These are phyloP conservation scores for Pristis pectinata DNA, from an alignment of 2,797 vertebrate species.

Conservation along the genomic window DNA sequence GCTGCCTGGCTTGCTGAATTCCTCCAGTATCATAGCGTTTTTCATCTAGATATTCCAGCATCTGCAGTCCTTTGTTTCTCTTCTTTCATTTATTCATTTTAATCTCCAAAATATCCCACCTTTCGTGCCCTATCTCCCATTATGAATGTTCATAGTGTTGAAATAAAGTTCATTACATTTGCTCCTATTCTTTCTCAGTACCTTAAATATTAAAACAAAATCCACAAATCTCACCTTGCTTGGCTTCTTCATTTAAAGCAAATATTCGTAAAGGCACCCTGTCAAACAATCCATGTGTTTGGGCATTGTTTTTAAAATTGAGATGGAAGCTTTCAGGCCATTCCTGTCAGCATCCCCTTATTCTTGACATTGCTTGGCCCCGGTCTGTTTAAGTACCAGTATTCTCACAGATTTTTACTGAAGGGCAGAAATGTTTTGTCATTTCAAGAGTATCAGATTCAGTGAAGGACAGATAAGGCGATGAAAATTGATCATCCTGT, in stretches of 20 bases:
- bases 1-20: no score
- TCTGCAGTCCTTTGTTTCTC: no score
- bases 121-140: neutral
- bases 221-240: neutral
- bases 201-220: neutral
- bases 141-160: neutral
- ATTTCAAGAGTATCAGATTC: slow-evolving; percentile 26
- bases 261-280: neutral
- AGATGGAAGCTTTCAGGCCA: slow-evolving; percentile 19
- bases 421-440: neutral
- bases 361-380: slow-evolving; percentile 18
- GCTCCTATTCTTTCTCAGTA: neutral
- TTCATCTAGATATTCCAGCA: no score
- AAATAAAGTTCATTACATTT: neutral
- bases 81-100: neutral
- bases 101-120: neutral
- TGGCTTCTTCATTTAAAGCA: neutral
- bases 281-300: neutral
- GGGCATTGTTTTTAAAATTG: neutral
- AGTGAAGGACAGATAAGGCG: neutral
- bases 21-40: no score
- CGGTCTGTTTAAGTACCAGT: slow-evolving; percentile 18
- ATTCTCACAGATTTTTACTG: slow-evolving; percentile 17
- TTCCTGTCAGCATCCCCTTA: slow-evolving; percentile 3
- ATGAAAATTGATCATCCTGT: neutral